Conservation (phyloP, 1,140 invertebrate genomes). For the Calliphora vicina region DNA sequence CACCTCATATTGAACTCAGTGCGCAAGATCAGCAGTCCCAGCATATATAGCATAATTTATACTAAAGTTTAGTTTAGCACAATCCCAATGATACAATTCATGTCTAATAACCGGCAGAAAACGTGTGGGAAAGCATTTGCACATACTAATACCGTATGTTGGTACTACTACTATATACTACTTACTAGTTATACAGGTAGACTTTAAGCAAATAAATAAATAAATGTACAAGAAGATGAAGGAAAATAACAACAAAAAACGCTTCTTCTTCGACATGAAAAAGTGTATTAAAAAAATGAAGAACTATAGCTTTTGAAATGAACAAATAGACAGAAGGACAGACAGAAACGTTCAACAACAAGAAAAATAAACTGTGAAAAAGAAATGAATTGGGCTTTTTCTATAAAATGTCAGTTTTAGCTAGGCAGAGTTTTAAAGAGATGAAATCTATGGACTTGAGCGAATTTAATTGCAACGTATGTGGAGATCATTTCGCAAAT, state of each 20-base stretch:
- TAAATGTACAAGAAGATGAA: background rate
- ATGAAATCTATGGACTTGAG: too few relatives aligned
- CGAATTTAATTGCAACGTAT: too few relatives aligned
- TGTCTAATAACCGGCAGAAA: slow-evolving; percentile 14
- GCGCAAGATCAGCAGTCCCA: background rate
- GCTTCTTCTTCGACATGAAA: background rate
- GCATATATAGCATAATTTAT: background rate
- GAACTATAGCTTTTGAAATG: too few relatives aligned
- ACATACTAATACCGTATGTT: background rate
- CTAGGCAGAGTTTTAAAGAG: too few relatives aligned
- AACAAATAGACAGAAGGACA: background rate
- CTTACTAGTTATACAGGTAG: background rate
- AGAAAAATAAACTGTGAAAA: background rate
- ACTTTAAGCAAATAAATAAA: background rate
- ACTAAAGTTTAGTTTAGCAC: background rate
- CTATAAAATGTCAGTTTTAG: background rate
- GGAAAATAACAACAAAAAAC: background rate
- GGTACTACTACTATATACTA: background rate
- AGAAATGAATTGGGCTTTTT: background rate
- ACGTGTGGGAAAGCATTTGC: slow-evolving; percentile 17
- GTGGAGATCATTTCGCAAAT: too few relatives aligned
- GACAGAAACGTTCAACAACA: background rate
- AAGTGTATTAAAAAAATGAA: too few relatives aligned
- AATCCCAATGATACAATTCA: slow-evolving; percentile 12
- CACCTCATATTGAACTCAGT: background rate